These are phyloP conservation scores for Drosophila kikkawai DNA, from an alignment of 1,140 invertebrate genomes.

Conservation along the genomic window DNA sequence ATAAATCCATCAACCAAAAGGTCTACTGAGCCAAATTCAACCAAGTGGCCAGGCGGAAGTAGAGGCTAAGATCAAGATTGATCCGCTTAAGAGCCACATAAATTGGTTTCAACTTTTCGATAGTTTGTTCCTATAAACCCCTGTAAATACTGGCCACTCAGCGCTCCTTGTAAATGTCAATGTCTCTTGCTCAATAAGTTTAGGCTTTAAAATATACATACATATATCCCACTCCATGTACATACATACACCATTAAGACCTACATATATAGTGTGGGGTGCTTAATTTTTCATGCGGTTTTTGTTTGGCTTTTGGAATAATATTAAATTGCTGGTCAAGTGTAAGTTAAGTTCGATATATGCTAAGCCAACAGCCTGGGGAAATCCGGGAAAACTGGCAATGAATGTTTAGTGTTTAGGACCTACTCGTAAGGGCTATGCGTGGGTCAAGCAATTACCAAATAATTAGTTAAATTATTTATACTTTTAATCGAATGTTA, in stretches of 20 bases:
- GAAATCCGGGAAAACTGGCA: background rate
- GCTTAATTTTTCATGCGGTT: slow-evolving; percentile 26
- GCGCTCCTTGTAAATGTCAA: slow-evolving; percentile 49
- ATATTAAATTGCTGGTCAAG: slow-evolving; percentile 74
- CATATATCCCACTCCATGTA: slow-evolving; percentile 33
- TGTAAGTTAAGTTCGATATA: slow-evolving; percentile 52
- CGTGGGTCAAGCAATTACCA: slow-evolving; percentile 71
- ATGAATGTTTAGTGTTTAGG: slow-evolving; percentile 28
- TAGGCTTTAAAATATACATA: slow-evolving; percentile 38
- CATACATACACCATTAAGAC: slow-evolving; percentile 40
- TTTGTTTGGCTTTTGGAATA: slow-evolving; percentile 49
- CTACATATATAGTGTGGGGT: slow-evolving; percentile 24
- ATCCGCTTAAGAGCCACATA: slow-evolving; percentile 49
- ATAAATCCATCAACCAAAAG: slow-evolving; percentile 57
- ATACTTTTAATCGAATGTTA: slow-evolving; percentile 63
- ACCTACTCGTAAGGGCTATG: slow-evolving; percentile 30
- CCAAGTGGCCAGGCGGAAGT: slow-evolving; percentile 29
- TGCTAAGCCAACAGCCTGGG: slow-evolving; percentile 13
- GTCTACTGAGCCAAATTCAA: slow-evolving; percentile 50
- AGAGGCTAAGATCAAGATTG: background rate
- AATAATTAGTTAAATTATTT: slow-evolving; percentile 82
- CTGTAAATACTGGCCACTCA: slow-evolving; percentile 52
- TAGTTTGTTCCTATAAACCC: slow-evolving; percentile 74
- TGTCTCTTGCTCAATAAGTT: slow-evolving; percentile 71
- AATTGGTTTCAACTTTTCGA: slow-evolving; percentile 77